phyloP scores from a whole-genome alignment of 30 jellyfish, hydroid and myxozoan species.

The Cassiopea andromeda region DNA sequence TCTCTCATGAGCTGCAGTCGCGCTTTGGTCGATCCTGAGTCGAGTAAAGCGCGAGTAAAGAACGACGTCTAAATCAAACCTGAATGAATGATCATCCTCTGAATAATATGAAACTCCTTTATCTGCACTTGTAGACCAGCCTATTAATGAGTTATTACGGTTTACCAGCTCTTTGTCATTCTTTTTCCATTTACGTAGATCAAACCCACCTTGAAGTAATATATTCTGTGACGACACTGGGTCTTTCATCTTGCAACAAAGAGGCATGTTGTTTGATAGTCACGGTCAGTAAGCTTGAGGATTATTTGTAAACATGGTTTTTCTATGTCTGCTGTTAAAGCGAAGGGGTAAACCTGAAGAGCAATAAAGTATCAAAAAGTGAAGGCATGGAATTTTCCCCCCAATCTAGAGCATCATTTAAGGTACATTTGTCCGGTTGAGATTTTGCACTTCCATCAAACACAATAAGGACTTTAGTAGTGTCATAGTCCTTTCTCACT shows the following conservation, averaged over 20 bases:
- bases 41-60: too few relatives aligned
- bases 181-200: constrained; percentile 26
- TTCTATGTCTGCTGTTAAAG: constrained; percentile 53
- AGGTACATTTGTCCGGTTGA: constrained; percentile 1
- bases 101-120: too few relatives aligned
- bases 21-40: too few relatives aligned
- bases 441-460: constrained; percentile 59
- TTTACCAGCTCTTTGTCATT: constrained; percentile 24
- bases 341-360: constrained; percentile 33
- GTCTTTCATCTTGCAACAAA: constrained; percentile 12
- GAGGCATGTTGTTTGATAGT: constrained; percentile 38
- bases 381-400: constrained; percentile 27
- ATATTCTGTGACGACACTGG: constrained; percentile 9
- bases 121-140: too few relatives aligned
- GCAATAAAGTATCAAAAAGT: constrained; percentile 27
- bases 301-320: constrained; percentile 46
- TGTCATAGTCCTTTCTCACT: constrained; percentile 29
- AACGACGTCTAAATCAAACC: too few relatives aligned
- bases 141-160: constrained; percentile 2
- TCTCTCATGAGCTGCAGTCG: too few relatives aligned
- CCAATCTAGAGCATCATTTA: constrained; percentile 34
- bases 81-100: constrained; percentile 42
- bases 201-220: constrained; percentile 19
- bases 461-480: constrained; percentile 51
- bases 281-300: constrained; percentile 22